Evolutionary conservation across 2,797 vertebrate genomes (phyloP).

Genomic region (Coregonus suidteri): DNA sequence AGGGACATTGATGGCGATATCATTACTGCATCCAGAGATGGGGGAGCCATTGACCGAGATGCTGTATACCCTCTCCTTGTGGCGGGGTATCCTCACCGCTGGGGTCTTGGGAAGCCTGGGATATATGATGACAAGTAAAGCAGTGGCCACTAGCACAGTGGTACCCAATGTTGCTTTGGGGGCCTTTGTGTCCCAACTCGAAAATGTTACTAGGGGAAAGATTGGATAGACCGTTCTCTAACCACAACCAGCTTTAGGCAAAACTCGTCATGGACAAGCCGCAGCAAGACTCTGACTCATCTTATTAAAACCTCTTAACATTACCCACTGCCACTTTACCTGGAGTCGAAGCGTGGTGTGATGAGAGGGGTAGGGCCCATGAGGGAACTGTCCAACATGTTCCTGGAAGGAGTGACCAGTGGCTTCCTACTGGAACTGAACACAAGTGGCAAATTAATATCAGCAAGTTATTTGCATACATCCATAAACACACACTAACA

Average conservation of each 20-base stretch:
- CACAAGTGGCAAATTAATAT: conserved; percentile 11
- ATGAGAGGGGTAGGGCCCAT: conserved; percentile 76
- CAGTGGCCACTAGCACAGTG: neutral
- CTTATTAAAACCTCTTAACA: neutral
- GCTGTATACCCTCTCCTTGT: conserved; percentile 80
- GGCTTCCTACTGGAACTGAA: conserved; percentile 72
- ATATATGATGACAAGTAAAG: neutral
- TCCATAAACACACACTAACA: neutral
- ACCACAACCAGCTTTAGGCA: neutral
- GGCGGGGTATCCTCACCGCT: conserved; percentile 70
- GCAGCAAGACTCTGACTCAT: neutral
- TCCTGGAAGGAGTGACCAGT: conserved; percentile 72
- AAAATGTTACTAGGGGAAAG: neutral
- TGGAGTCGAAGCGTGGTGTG: conserved; percentile 79
- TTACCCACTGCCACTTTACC: conserved; percentile 52
- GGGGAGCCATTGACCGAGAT: conserved; percentile 82
- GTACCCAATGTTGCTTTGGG: neutral
- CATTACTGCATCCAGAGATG: conserved; percentile 61
- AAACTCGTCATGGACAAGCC: neutral
- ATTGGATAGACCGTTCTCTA: neutral
- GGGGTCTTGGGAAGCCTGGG: conserved; percentile 78
- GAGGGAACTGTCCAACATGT: conserved; percentile 68
- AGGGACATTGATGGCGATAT: conserved; percentile 76
- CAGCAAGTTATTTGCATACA: neutral
- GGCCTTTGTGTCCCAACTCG: neutral